Conservation (phyloP, 2,113 vertebrate species). For the Esox niger region DNA sequence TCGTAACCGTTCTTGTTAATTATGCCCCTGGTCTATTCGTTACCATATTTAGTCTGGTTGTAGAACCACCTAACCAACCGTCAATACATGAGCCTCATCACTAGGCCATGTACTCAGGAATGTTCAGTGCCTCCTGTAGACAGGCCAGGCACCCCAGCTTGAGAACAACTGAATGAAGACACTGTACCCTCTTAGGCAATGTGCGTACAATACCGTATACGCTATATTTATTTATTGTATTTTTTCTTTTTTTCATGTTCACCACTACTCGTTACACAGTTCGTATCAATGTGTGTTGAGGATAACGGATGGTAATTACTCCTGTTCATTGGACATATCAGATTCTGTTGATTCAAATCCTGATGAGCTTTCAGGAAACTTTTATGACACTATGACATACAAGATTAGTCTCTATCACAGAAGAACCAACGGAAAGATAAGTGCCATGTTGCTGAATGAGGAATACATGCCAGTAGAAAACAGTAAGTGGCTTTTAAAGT, state of each 20-base stretch:
- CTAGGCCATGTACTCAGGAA: too few relatives aligned
- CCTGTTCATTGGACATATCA: conserved; percentile 29
- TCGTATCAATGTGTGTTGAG: conserved; percentile 14
- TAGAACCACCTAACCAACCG: too few relatives aligned
- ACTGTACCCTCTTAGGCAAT: background rate
- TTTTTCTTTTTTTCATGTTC: too few relatives aligned
- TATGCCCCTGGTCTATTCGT: background rate
- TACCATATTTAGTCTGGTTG: too few relatives aligned
- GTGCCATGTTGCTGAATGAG: conserved; percentile 20
- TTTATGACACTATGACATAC: conserved; percentile 13
- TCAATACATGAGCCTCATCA: too few relatives aligned
- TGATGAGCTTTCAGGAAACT: background rate
- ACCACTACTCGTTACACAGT: background rate
- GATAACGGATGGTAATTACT: background rate
- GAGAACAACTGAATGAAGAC: background rate
- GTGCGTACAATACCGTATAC: too few relatives aligned
- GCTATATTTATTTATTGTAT: too few relatives aligned
- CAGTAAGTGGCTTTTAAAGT: conserved; percentile 45
- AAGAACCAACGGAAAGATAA: conserved; percentile 6
- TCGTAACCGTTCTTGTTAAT: background rate
- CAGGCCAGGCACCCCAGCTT: background rate
- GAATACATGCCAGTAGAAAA: background rate
- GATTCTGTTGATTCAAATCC: background rate
- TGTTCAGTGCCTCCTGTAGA: too few relatives aligned
- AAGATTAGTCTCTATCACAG: conserved; percentile 48